Conservation (phyloP, 2,888 invertebrate species). For the Mythimna impura region DNA sequence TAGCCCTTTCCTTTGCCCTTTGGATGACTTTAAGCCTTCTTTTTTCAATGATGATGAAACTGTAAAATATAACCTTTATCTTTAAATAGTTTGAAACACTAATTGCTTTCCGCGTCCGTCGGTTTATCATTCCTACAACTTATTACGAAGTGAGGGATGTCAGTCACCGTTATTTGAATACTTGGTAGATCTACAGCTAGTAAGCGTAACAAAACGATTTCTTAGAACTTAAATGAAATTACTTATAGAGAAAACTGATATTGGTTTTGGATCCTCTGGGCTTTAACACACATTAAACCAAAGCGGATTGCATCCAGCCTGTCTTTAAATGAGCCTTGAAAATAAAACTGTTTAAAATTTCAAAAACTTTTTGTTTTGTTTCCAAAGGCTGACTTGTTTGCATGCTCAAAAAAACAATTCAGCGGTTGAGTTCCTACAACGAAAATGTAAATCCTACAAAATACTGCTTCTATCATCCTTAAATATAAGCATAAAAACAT, state of each 20-base stretch:
- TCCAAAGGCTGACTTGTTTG: neutral
- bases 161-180: slow-evolving; percentile 7
- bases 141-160: neutral
- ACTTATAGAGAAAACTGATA: neutral
- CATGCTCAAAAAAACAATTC: slow-evolving; percentile 1
- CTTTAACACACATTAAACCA: too few species aligned
- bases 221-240: neutral
- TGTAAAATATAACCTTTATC: too few species aligned
- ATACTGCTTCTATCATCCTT: neutral
- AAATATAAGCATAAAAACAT: slow-evolving; percentile 20
- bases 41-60: too few species aligned
- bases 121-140: neutral
- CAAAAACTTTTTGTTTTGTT: neutral
- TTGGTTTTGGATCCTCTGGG: neutral
- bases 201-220: neutral
- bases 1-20: too few species aligned
- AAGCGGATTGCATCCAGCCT: neutral
- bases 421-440: slow-evolving; percentile 6
- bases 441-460: neutral
- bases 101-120: too few species aligned
- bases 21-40: too few species aligned
- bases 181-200: neutral
- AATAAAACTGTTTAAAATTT: neutral
- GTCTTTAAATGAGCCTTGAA: neutral
- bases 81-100: too few species aligned